Evolutionary conservation across 1,140 invertebrate species (phyloP).

Genomic region (Babylonia areolata): DNA sequence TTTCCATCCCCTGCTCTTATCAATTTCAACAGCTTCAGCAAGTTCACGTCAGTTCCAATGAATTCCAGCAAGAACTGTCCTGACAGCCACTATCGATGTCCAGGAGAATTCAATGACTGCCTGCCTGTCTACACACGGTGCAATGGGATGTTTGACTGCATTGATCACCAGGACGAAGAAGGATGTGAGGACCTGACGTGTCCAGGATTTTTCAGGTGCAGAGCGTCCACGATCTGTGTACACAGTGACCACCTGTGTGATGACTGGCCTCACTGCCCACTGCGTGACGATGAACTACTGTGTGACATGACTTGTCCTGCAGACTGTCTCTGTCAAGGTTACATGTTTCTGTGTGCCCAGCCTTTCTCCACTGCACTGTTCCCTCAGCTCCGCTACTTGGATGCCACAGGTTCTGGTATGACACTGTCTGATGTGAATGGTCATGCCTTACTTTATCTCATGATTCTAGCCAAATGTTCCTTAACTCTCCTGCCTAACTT

Average conservation of each 20-base stretch:
- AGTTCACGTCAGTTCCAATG: background rate
- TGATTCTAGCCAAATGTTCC: background rate
- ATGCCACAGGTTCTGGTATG: background rate
- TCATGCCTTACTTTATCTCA: background rate
- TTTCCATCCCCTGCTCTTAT: background rate
- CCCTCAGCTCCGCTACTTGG: background rate
- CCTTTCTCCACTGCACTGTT: background rate
- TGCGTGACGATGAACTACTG: background rate
- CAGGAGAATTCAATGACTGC: background rate
- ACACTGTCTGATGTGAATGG: background rate
- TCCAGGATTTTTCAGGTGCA: background rate
- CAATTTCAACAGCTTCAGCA: background rate
- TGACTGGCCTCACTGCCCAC: background rate
- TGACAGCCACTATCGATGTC: background rate
- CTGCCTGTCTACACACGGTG: conserved; percentile 16
- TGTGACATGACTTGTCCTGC: background rate
- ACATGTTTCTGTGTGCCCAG: background rate
- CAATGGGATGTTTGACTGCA: conserved; percentile 7
- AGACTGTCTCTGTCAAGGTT: background rate
- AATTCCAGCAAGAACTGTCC: background rate
- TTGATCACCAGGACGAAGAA: background rate
- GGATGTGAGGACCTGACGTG: background rate
- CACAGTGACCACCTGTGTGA: background rate
- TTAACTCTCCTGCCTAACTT: background rate
- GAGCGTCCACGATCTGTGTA: background rate